Conservation (phyloP, 2,797 vertebrate species). For the Holocentrus rufus region DNA sequence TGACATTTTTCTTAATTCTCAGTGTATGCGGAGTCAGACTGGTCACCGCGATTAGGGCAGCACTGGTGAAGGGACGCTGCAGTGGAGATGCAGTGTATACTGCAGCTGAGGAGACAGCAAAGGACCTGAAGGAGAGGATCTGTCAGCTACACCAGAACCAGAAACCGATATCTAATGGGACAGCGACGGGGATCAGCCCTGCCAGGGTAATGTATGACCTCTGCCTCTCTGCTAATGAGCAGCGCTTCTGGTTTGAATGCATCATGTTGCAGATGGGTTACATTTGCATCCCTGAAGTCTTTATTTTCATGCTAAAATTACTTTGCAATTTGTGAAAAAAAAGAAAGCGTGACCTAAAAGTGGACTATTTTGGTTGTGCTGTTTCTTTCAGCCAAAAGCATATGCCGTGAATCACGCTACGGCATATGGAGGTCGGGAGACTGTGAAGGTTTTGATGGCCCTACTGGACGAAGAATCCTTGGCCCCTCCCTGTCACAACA, state of each 20-base stretch:
- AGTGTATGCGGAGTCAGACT: constrained; percentile 87
- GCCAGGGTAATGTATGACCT: constrained; percentile 85
- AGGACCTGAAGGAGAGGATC: constrained; percentile 88
- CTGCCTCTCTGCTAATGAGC: constrained; percentile 23
- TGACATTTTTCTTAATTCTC: constrained; percentile 55
- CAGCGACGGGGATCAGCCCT: constrained; percentile 87
- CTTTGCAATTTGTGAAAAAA: neutral
- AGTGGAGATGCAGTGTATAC: constrained; percentile 80
- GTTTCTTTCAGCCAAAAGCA: constrained; percentile 84
- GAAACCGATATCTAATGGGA: constrained; percentile 58
- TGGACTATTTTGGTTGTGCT: constrained; percentile 14
- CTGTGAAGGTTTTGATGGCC: constrained; percentile 85
- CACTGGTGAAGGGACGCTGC: constrained; percentile 88
- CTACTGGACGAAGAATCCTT: constrained; percentile 92
- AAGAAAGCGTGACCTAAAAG: constrained; percentile 6
- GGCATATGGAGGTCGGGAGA: constrained; percentile 89
- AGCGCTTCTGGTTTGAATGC: constrained; percentile 3
- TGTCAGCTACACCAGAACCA: constrained; percentile 83
- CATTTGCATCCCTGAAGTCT: neutral
- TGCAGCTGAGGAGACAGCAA: constrained; percentile 83
- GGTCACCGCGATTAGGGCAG: constrained; percentile 86
- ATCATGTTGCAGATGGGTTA: too few relatives aligned
- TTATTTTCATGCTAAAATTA: neutral
- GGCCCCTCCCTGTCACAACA: constrained; percentile 83
- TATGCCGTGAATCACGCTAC: constrained; percentile 92